A percentile compares a stretch with the other conserved stretches of the same genome.
phyloP scores from a whole-genome alignment of 2,888 invertebrate genomes.

The Ceramica pisi region DNA sequence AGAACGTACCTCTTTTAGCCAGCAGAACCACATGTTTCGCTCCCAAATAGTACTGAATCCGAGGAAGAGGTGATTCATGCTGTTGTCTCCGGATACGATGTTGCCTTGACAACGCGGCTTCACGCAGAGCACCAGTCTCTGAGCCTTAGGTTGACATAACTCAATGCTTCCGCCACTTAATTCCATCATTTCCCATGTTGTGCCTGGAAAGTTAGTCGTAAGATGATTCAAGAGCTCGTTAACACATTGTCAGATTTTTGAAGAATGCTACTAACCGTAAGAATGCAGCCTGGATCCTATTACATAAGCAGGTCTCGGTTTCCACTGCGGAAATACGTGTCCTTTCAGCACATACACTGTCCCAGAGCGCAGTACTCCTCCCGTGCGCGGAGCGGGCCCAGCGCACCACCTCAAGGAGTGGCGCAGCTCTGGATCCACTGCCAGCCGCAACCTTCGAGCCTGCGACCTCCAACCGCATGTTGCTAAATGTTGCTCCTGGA shows the following conservation, averaged over 20 bases:
- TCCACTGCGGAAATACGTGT: conserved; percentile 93
- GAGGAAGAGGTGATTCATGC: conserved; percentile 90
- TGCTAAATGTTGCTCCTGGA: conserved; percentile 92
- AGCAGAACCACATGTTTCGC: conserved; percentile 92
- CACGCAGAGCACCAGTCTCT: conserved; percentile 85
- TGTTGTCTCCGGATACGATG: conserved; percentile 75
- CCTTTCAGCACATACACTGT: conserved; percentile 92
- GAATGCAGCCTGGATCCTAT: conserved; percentile 91
- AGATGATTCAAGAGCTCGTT: conserved; percentile 2
- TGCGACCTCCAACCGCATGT: conserved; percentile 91
- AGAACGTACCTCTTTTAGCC: conserved; percentile 91
- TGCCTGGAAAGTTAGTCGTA: conserved; percentile 72
- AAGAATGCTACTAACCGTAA: conserved; percentile 81
- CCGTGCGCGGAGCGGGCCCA: conserved; percentile 89
- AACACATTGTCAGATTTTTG: not conserved
- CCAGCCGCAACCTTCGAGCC: conserved; percentile 91
- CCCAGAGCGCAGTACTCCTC: conserved; percentile 85
- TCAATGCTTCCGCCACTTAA: conserved; percentile 86
- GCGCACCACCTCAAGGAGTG: conserved; percentile 92
- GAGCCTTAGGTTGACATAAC: conserved; percentile 85
- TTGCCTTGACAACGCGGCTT: conserved; percentile 85
- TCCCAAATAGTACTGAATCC: conserved; percentile 93
- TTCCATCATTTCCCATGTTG: conserved; percentile 85
- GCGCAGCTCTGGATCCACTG: conserved; percentile 92
- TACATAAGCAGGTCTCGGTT: conserved; percentile 91